Evolutionary conservation across 1,140 invertebrate genomes (phyloP), one percentile per base, ranked within the genome.

Genomic region (Chrysomallon squamiferum): DNA sequence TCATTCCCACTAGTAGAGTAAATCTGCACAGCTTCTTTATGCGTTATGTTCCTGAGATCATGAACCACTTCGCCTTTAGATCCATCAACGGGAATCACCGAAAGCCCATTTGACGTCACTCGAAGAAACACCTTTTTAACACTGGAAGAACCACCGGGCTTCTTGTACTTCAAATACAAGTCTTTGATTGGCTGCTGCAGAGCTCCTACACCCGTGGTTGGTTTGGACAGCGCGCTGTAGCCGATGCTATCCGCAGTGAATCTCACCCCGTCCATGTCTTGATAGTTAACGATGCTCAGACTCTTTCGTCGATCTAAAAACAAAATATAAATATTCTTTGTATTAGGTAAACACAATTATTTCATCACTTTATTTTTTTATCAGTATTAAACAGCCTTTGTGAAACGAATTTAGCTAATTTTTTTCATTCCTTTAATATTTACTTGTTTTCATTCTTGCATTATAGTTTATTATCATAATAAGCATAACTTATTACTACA

Each of bases 151-250:
- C 57, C 60, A 0, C 62, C 68, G 7, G 68, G 43, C 38, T 75
- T 76, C 27, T 65, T 62, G 69, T 68, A 76, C 43, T 73, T 69
- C 22, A 76, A 59, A 66, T 80, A 80, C 47, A 70, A 60, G 5
- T 80, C 78, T 47, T 71, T 69, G 7, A 80, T 59, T 2, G 74
- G 73, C 33, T 61, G 65, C 62, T 80, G 78, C 2, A 80, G 68
- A 18, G 60, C 66, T 1, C 68, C 71, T 3, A 80, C 50, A 50
- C 69, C 72, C 2, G 78, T 75, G 20, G 78, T 68, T 11, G 72
- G 69, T 64, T 80, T 77, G 32, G 74, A 69, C 29, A 80, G 59
- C 22, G 68, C 66, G 13, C 61, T 54, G 59, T 68, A 71, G 38
- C 74, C 73, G 3, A 80, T 61, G 63, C 74, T 75, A 27, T 73